phyloP scores from a whole-genome alignment of 2,113 vertebrate species.

The Xiphophorus hellerii region DNA sequence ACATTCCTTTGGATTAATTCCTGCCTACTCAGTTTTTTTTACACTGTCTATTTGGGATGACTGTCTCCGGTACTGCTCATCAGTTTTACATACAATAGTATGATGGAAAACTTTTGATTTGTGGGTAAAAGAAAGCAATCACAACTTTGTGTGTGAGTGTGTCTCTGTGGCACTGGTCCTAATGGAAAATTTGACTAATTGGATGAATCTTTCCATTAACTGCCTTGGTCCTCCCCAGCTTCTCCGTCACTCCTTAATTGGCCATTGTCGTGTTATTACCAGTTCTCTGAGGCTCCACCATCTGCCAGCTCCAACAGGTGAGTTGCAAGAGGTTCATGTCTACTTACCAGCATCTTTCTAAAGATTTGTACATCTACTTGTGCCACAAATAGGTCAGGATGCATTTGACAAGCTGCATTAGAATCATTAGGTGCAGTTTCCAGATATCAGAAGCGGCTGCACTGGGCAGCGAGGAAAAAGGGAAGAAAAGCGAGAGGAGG shows the following conservation, averaged over 20 bases:
- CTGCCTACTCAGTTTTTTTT: neutral
- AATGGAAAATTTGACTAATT: constrained; percentile 70
- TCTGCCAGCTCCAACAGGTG: constrained; percentile 74
- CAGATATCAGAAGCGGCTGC: neutral
- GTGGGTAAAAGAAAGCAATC: constrained; percentile 55
- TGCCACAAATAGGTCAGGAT: constrained; percentile 1
- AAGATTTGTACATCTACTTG: constrained; percentile 29
- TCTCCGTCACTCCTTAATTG: constrained; percentile 66
- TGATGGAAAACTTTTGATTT: constrained; percentile 30
- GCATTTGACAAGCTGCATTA: constrained; percentile 4
- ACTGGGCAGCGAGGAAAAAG: constrained; percentile 9
- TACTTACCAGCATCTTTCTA: constrained; percentile 56
- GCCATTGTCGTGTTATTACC: constrained; percentile 70
- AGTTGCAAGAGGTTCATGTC: constrained; percentile 33
- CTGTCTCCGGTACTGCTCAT: neutral
- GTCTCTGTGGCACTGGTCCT: constrained; percentile 58
- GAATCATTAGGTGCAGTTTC: neutral
- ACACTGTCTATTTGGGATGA: constrained; percentile 1
- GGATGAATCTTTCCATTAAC: constrained; percentile 66
- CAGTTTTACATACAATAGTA: constrained; percentile 17
- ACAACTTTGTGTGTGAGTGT: constrained; percentile 52
- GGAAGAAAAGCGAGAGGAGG: constrained; percentile 21
- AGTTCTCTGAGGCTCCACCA: constrained; percentile 70
- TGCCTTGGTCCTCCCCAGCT: constrained; percentile 51
- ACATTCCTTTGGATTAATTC: constrained; percentile 6